A percentile compares a stretch with the other conserved stretches of the same genome.
Conservation (phyloP, 2,113 vertebrate species). For the Oxyura jamaicensis region DNA sequence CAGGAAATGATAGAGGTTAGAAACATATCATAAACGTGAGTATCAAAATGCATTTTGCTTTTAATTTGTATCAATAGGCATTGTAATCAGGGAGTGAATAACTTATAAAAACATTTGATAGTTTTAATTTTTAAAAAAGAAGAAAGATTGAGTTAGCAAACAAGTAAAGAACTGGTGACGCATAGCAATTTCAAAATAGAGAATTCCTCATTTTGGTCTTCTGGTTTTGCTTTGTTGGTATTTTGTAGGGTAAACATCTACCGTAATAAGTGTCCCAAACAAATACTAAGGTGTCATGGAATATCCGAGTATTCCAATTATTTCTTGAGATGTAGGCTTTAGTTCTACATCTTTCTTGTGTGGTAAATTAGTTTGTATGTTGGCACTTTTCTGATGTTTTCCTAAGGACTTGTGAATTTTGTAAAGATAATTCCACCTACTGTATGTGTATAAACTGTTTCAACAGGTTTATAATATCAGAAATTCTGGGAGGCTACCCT, state of each 20-base stretch:
- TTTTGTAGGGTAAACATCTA: neutral
- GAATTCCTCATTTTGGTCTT: neutral
- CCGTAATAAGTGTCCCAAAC: neutral
- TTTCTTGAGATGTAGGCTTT: neutral
- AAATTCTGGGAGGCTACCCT: neutral
- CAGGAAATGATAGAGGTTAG: neutral
- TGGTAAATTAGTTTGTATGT: neutral
- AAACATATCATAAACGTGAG: conserved; percentile 13
- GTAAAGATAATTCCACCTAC: neutral
- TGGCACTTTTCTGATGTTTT: neutral
- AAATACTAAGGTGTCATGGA: neutral
- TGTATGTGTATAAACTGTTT: neutral
- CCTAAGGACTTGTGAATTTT: neutral
- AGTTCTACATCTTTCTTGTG: neutral
- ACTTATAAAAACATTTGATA: neutral
- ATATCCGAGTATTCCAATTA: neutral
- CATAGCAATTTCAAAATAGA: neutral
- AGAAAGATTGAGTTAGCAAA: neutral
- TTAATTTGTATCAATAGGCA: neutral
- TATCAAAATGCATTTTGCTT: neutral
- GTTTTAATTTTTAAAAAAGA: neutral
- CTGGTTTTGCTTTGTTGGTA: neutral
- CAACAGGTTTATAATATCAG: conserved; percentile 5
- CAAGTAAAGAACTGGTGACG: neutral
- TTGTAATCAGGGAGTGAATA: neutral